Evolutionary conservation across 2,888 invertebrate species (phyloP).

Genomic region (Bursaphelenchus okinawaensis): DNA sequence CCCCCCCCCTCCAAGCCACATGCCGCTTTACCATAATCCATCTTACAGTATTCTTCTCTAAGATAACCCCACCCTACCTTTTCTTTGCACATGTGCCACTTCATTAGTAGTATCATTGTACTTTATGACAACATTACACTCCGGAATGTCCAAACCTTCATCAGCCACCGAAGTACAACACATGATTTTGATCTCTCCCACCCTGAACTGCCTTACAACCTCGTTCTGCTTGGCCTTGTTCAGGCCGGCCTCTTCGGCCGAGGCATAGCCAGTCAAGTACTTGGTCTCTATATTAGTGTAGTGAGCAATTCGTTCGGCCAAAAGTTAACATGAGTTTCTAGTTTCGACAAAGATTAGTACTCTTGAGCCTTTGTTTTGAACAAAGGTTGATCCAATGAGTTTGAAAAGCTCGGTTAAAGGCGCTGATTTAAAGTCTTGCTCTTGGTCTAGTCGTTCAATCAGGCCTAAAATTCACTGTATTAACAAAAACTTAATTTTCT

Average conservation of each 20-base stretch:
- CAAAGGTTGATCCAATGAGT: conserved; percentile 10
- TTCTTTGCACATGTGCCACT: conserved; percentile 43
- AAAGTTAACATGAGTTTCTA: conserved; percentile 23
- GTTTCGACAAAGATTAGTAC: conserved; percentile 36
- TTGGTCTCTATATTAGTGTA: conserved; percentile 1
- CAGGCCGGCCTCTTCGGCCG: conserved; percentile 12
- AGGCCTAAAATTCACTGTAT: neutral
- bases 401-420: conserved; percentile 13
- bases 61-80: too few species aligned
- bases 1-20: too few species aligned
- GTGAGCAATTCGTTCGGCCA: conserved; percentile 23
- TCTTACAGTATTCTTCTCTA: too few species aligned
- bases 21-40: too few species aligned
- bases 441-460: neutral
- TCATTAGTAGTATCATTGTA: conserved; percentile 42
- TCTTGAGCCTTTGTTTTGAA: conserved; percentile 24
- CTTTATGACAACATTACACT: conserved; percentile 42
- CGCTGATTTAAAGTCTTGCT: neutral
- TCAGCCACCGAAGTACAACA: conserved; percentile 41
- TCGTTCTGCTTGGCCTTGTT: conserved; percentile 18
- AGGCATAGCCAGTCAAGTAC: conserved; percentile 9
- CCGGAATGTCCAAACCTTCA: conserved; percentile 40
- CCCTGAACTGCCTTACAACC: conserved; percentile 13
- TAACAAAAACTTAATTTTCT: too few species aligned
- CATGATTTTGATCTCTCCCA: conserved; percentile 27